Conservation (phyloP, 2,113 vertebrate species). For the Parotia lawesii region DNA sequence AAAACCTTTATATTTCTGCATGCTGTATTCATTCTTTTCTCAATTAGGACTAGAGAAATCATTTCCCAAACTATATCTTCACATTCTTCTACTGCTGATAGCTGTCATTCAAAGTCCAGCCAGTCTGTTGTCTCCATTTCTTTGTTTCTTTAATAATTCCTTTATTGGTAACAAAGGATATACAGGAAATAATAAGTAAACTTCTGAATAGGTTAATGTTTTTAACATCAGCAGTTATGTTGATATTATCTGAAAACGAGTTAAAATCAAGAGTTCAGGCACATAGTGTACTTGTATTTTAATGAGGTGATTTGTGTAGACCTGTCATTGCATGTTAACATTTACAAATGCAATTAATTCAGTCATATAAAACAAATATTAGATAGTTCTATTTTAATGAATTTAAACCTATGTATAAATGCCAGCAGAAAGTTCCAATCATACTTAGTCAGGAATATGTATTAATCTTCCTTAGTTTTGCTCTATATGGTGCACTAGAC, state of each 20-base stretch:
- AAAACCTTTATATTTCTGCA: background rate
- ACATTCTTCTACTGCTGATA: background rate
- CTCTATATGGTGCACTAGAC: slow-evolving; percentile 68
- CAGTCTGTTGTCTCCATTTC: background rate
- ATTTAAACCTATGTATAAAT: slow-evolving; percentile 72
- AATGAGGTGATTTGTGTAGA: slow-evolving; percentile 54
- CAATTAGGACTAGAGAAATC: background rate
- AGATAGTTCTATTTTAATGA: slow-evolving; percentile 63
- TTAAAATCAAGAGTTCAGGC: slow-evolving; percentile 39
- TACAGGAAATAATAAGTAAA: background rate
- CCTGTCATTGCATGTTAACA: slow-evolving; percentile 58
- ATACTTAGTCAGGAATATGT: slow-evolving; percentile 70
- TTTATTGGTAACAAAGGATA: background rate
- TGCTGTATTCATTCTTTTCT: background rate
- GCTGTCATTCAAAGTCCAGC: background rate
- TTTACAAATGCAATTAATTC: slow-evolving; percentile 70
- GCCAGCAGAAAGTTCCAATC: slow-evolving; percentile 78
- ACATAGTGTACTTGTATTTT: slow-evolving; percentile 50
- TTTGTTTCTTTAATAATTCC: background rate
- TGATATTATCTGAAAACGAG: slow-evolving; percentile 24
- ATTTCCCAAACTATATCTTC: background rate
- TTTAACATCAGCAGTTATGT: background rate
- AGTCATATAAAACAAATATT: slow-evolving; percentile 69
- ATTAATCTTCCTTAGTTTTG: slow-evolving; percentile 79
- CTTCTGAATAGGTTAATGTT: background rate